Conservation (phyloP, 1,140 invertebrate species). For the Megalonaias nervosa region DNA sequence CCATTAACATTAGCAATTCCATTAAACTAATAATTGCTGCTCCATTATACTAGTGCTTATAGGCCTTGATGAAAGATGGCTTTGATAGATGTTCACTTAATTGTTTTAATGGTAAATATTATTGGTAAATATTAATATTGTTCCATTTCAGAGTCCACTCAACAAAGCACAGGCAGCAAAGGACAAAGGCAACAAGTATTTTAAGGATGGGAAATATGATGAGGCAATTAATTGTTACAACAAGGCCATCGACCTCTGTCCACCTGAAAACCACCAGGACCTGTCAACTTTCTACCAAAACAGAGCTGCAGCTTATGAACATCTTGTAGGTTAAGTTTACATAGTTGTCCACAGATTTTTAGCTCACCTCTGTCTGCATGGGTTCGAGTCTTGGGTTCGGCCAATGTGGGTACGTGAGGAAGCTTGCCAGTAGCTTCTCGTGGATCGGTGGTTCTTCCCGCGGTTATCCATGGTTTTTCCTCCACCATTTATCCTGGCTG, state of each 20-base stretch:
- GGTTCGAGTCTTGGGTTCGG: too few relatives aligned
- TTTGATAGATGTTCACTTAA: too few relatives aligned
- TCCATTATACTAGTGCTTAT: background rate
- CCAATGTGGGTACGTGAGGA: too few relatives aligned
- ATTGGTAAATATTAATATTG: background rate
- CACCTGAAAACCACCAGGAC: constrained; percentile 80
- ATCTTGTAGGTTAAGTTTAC: constrained; percentile 77
- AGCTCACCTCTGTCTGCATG: too few relatives aligned
- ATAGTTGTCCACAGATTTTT: too few relatives aligned
- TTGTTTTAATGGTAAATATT: background rate
- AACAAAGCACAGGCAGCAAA: constrained; percentile 85
- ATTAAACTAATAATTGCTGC: too few relatives aligned
- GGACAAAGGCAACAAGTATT: constrained; percentile 89
- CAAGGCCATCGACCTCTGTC: constrained; percentile 87
- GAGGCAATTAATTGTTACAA: constrained; percentile 91
- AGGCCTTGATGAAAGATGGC: background rate
- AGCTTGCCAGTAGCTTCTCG: too few relatives aligned
- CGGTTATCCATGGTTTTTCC: too few relatives aligned
- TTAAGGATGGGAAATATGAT: constrained; percentile 88
- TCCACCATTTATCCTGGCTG: too few relatives aligned
- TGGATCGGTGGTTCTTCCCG: too few relatives aligned
- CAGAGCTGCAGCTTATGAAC: constrained; percentile 94
- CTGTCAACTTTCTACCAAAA: constrained; percentile 96
- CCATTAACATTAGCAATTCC: too few relatives aligned
- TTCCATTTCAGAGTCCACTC: constrained; percentile 64